A percentile compares a stretch with the other conserved stretches of the same genome.
These are phyloP conservation scores for Saxidomus purpurata DNA, from an alignment of 1,140 invertebrate genomes.

Conservation along the genomic window DNA sequence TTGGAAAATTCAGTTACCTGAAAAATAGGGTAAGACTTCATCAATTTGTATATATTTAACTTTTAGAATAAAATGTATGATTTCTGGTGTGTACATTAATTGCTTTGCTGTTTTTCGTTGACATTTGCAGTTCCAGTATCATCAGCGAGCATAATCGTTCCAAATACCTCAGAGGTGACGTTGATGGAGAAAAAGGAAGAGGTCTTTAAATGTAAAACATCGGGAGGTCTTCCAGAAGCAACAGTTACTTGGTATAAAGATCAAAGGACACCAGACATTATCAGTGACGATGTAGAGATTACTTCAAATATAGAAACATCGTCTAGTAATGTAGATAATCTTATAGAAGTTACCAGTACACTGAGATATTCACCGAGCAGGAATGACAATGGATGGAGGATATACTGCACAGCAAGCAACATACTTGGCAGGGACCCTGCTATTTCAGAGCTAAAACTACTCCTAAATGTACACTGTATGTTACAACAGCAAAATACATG, in stretches of 20 bases:
- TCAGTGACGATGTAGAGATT: neutral
- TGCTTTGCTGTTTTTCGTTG: too few species aligned
- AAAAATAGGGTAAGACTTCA: too few species aligned
- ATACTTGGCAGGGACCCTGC: neutral
- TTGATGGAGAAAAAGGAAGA: neutral
- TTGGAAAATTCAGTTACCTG: too few species aligned
- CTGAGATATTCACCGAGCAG: neutral
- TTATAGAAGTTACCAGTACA: neutral
- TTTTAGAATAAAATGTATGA: too few species aligned
- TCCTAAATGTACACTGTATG: neutral
- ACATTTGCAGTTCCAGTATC: neutral
- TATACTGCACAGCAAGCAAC: neutral
- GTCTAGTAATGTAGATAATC: neutral
- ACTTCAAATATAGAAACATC: neutral
- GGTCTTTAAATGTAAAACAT: neutral
- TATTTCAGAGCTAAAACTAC: neutral
- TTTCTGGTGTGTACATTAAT: too few species aligned
- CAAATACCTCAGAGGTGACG: neutral
- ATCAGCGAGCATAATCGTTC: neutral
- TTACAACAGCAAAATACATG: too few species aligned
- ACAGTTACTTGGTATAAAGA: slow-evolving; percentile 1
- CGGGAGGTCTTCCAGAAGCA: neutral
- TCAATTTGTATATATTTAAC: too few species aligned
- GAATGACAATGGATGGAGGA: neutral
- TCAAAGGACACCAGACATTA: neutral